Evolutionary conservation across 1,140 invertebrate species (phyloP).

Genomic region (Drosophila kohkoa): DNA sequence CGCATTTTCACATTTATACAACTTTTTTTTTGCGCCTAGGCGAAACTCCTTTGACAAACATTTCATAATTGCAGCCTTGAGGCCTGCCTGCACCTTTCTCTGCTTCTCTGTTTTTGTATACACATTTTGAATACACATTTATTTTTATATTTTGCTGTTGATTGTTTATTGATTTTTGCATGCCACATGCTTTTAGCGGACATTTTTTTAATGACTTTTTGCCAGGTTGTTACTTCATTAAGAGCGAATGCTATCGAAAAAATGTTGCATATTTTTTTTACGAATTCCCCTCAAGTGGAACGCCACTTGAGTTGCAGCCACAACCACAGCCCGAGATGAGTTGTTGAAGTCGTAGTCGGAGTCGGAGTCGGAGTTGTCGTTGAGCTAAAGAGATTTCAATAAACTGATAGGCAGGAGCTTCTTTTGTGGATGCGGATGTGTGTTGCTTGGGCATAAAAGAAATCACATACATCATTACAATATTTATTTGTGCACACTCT

Average conservation of each 20-base stretch:
- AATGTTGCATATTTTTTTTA: conserved; percentile 64
- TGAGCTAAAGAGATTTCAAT: conserved; percentile 72
- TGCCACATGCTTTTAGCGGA: conserved; percentile 65
- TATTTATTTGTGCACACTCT: conserved; percentile 72
- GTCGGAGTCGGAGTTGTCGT: conserved; percentile 22
- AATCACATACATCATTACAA: conserved; percentile 82
- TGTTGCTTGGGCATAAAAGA: conserved; percentile 51
- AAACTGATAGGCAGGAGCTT: conserved; percentile 61
- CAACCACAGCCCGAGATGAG: not conserved
- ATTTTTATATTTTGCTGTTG: conserved; percentile 51
- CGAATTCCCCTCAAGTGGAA: conserved; percentile 60
- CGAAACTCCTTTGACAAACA: conserved; percentile 69
- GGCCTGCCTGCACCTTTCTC: conserved; percentile 17
- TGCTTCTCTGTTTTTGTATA: conserved; percentile 17
- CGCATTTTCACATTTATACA: conserved; percentile 65
- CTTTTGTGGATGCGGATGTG: conserved; percentile 29
- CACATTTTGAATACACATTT: conserved; percentile 62
- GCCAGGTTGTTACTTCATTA: conserved; percentile 79
- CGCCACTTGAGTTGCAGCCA: conserved; percentile 40
- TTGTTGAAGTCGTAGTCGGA: conserved; percentile 6
- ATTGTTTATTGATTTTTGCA: conserved; percentile 73
- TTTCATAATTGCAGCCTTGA: conserved; percentile 77
- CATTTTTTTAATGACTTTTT: conserved; percentile 75
- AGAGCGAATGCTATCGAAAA: conserved; percentile 57
- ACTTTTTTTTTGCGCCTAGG: conserved; percentile 35